Evolutionary conservation across 2,888 invertebrate species (phyloP), one percentile per base, ranked within the genome.

Genomic region (Entomobrya proxima): DNA sequence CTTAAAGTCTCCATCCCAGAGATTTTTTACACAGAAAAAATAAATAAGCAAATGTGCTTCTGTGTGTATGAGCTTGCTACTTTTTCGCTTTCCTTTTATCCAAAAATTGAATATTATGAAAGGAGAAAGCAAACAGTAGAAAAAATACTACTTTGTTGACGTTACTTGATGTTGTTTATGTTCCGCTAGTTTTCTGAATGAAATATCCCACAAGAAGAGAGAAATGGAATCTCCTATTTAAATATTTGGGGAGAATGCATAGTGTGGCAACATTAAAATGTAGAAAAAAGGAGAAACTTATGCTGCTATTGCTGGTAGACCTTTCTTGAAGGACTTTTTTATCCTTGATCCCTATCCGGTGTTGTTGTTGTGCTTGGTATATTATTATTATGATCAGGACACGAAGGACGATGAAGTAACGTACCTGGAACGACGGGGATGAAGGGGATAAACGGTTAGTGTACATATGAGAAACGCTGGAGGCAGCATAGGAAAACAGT

Each of bases 181-280:
- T 37, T 67, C 64, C n/a, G n/a, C n/a, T n/a, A n/a, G 18, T 35
- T 61, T 18, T n/a, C 18, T 35, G 9, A n/a, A n/a, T n/a, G n/a
- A n/a, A n/a, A n/a, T n/a, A n/a, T 7, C 27, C 35, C 15, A 37
- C 21, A 21, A 21, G 52, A 2, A 18, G 21, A 61, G 1, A 32
- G 7, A 67, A n/a, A 35, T 37, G 37, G 64, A 35, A 67, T 67
- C 61, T 35, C 61, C 58, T 30, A 30, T 61, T 61, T 67, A 67
- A 67, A 67, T 67, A 67, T 67, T 67, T 67, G 37, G 35, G 64
- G n/a, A 61, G 1, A 61, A n/a, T 61, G 32, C 61, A 30, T n/a
- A n/a, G n/a, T n/a, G n/a, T n/a, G n/a, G n/a, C n/a, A n/a, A n/a
- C n/a, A n/a, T n/a, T n/a, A n/a, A n/a, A n/a, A n/a, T n/a, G n/a